Evolutionary conservation across 2,797 vertebrate genomes (phyloP), one percentile per base, ranked within the genome.

Genomic region (Melanotaenia trifasciata): DNA sequence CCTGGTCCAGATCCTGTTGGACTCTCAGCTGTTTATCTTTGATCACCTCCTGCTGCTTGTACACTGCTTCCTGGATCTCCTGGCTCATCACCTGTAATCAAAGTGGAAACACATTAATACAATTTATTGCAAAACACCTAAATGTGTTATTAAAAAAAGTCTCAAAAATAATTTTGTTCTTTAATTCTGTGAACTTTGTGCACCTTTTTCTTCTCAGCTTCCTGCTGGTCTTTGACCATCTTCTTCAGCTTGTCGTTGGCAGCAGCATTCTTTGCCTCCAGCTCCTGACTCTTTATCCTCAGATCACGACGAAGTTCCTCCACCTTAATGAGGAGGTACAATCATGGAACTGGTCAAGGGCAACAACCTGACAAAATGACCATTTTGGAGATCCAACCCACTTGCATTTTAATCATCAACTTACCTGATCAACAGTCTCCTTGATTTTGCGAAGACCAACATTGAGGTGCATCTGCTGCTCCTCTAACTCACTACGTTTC

Each of bases 201-300:
- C 50, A 96, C 98, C 96, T 99, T 99, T 80, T 99, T 99, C 96
- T 99, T 99, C 72, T 99, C 98, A 0, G 98, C 98, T 88, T 99
- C 98, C 78, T 99, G 98, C 62, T 99, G 98, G 91, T 99, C 98
- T 88, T 99, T 99, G 67, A 99, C 98, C 98, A 99, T 99, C 93
- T 99, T 99, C 89, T 99, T 99, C 86, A 99, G 92, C 87, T 99
- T 99, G 93, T 99, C 98, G 4, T 99, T 99, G 79, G 98, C 98
- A 0, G 98, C 98, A 0, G 97, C 97, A 0, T 99, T 99, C 92
- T 99, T 99, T 7, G 98, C 96, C 89, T 99, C 98, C 79, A 99
- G 88, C 86, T 99, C 98, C 73, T 99, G 97, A 85, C 98, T 99
- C 94, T 99, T 99, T 85, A 99, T 99, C 84, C 97, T 94, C 71